Base-by-base conservation (phyloP, 2,113 vertebrate species). In the Oryzias curvinotus region DNA sequence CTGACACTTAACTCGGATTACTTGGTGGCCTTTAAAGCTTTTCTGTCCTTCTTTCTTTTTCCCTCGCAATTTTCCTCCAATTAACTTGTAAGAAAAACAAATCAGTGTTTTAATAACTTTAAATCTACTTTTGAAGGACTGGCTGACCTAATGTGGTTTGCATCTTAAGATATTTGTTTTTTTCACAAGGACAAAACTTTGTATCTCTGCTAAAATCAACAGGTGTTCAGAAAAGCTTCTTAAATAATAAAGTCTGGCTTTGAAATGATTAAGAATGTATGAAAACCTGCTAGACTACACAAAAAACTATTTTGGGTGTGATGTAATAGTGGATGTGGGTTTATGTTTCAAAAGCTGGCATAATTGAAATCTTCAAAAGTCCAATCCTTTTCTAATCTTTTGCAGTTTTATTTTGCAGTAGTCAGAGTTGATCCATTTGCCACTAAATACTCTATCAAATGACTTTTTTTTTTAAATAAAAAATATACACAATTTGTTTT, bases 211-310 rank as follows among this genome's bases (percentile, higher is more conserved):
- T 43, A 47, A 52, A 56, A 56, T 54, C 53, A 73, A 72, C 80
- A 73, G 65, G 71, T 88, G 81, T 65, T 85, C 75, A 61, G 62
- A 83, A 54, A 80, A 71, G 50, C 66, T 49, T 28, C 51, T 87
- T 80, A 75, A 19, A 25, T 75, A 83, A 85, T 65, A 62, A 53
- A 62, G 60, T 18, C 17, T 16, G 62, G 60, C 55, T 76, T 26
- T 71, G 62, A 57, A 47, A 64, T 46, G 54, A 63, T 36, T 36
- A 76, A 51, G 55, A 65, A 52, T 52, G 56, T 47, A 52, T 65
- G 25, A 64, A 68, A 75, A 58, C 62, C 62, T 49, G 23, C 57
- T 57, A 47, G 68, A 82, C 74, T 68, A 76, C 63, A 65, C 69
- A 84, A 77, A 81, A 1, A 52, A 44, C 23, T 66, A 59, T 70